These are phyloP conservation scores for Chloromyia formosa DNA, from an alignment of 2,888 invertebrate genomes.

Conservation along the genomic window DNA sequence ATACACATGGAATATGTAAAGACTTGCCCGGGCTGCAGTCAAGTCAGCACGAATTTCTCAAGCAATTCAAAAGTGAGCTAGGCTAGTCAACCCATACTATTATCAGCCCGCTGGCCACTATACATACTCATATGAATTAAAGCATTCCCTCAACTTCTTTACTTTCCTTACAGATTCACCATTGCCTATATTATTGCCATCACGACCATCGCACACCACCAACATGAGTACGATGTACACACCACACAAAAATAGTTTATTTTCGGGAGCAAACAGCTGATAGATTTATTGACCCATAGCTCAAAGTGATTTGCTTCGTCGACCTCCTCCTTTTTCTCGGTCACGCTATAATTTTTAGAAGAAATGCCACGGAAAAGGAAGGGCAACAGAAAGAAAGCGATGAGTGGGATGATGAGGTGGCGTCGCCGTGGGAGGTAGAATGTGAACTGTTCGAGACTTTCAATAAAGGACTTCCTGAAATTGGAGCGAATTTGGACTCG, in stretches of 20 bases:
- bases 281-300: slow-evolving; percentile 49
- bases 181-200: not conserved
- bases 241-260: slow-evolving; percentile 46
- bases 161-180: too few species aligned
- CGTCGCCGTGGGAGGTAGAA: too few species aligned
- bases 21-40: too few species aligned
- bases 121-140: not conserved
- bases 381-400: not conserved
- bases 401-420: too few species aligned
- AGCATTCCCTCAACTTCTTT: not conserved
- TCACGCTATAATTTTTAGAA: slow-evolving; percentile 22
- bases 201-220: not conserved
- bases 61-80: too few species aligned
- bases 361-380: not conserved
- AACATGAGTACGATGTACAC: not conserved
- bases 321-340: slow-evolving; percentile 42
- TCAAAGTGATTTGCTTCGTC: slow-evolving; percentile 48
- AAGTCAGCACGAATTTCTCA: too few species aligned
- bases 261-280: slow-evolving; percentile 47
- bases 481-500: too few species aligned
- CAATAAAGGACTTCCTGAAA: too few species aligned
- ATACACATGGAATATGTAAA: not conserved
- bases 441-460: too few species aligned
- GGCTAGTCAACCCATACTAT: too few species aligned
- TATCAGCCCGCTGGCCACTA: not conserved